phyloP scores from a whole-genome alignment of 2,113 vertebrate species.

The Lepus americanus region DNA sequence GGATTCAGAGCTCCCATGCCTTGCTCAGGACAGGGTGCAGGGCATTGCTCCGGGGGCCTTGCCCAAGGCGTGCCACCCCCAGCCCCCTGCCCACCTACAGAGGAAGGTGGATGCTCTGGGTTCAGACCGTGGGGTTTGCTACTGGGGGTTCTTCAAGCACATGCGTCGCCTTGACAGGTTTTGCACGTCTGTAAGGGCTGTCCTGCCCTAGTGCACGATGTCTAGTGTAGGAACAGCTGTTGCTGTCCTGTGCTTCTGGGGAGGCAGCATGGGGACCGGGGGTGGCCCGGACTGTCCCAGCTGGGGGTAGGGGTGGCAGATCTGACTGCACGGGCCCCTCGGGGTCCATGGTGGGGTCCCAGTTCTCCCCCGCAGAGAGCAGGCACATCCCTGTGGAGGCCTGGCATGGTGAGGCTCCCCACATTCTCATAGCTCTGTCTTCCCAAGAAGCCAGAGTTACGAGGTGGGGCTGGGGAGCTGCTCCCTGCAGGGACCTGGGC shows the following conservation, averaged over 20 bases:
- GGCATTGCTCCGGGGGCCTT: not conserved
- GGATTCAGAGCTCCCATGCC: too few relatives aligned
- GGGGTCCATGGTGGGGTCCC: not conserved
- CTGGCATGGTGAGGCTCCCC: not conserved
- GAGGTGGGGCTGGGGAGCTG: rapidly evolving
- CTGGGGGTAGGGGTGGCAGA: not conserved
- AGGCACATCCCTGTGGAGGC: not conserved
- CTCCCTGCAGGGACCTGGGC: not conserved
- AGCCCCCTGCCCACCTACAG: too few relatives aligned
- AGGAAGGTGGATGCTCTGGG: too few relatives aligned
- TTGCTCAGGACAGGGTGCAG: too few relatives aligned
- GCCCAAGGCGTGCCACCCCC: too few relatives aligned
- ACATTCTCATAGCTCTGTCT: not conserved
- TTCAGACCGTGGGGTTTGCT: too few relatives aligned
- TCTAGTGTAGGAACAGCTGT: not conserved
- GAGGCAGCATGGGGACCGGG: not conserved
- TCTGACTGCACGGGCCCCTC: too few relatives aligned
- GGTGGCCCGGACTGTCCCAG: not conserved
- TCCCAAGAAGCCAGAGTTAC: not conserved
- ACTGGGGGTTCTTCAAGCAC: too few relatives aligned
- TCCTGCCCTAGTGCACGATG: not conserved
- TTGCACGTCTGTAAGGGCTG: not conserved
- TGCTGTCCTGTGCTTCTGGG: not conserved
- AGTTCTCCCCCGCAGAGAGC: not conserved
- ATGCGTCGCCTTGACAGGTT: too few relatives aligned